Evolutionary conservation across 2,113 vertebrate species (phyloP), one percentile per base, ranked within the genome.

Genomic region (Isichthys henryi): DNA sequence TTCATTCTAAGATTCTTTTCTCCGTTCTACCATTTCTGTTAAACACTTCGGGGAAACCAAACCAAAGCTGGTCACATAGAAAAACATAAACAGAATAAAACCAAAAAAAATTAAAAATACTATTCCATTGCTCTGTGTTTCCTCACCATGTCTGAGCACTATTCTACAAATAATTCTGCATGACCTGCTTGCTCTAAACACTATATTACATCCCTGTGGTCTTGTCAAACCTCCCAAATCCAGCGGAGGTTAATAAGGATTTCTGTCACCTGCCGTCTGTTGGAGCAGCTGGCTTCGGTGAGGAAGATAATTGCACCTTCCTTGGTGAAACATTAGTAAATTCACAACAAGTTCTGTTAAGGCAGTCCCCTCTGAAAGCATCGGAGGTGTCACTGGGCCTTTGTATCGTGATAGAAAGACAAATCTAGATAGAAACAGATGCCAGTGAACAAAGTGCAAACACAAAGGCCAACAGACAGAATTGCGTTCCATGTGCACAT

Each of bases 341-440:
- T 84, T 80, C 5, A 13, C 90, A 88, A 50, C 27, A 52, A 83
- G 88, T 56, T 66, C 49, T 50, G 46, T 43, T n/a, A 83, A 43
- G 21, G 6, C 88, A 39, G 43, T 58, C 39, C 58, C 88, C 43
- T 87, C 15, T 85, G 52, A 91, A 87, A 86, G n/a, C 90, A 88
- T 92, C 87, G 87, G 66, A 31, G 62, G 90, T 62, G 89, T 92
- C 88, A 91, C 89, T 89, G 87, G 86, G 88, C 89, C 85, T 92
- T 90, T 94, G 93, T 94, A 93, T 89, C 92, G 93, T 94, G 93
- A 95, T n/a, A n/a, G n/a, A n/a, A n/a, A n/a, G n/a, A 93, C 56
- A 93, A 92, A 92, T 91, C 92, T 86, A 66, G 48, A 85, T 84
- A 88, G 90, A 94, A 46, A 92, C 91, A 94, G 91, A 94, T 93